Conservation (phyloP, 2,797 vertebrate genomes). For the Pangasius djambal region DNA sequence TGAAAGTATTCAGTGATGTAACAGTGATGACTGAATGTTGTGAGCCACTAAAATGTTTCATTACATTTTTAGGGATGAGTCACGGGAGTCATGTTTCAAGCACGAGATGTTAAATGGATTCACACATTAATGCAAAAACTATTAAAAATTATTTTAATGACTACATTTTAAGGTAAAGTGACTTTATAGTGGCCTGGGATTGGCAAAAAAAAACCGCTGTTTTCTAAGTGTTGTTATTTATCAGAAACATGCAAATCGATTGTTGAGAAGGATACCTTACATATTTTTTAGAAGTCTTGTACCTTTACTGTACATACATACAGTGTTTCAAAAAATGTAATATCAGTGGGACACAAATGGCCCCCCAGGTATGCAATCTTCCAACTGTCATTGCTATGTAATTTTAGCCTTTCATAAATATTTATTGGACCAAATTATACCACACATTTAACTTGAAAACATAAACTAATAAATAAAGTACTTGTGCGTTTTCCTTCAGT, state of each 20-base stretch:
- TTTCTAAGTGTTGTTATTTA: background rate
- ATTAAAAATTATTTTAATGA: background rate
- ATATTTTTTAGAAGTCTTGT: too few relatives aligned
- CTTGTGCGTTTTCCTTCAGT: background rate
- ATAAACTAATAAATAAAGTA: background rate
- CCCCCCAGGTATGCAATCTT: too few relatives aligned
- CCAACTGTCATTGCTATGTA: background rate
- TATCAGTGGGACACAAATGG: background rate
- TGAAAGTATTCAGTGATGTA: background rate
- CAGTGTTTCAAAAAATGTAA: too few relatives aligned
- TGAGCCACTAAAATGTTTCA: background rate
- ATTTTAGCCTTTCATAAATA: background rate
- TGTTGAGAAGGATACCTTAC: background rate
- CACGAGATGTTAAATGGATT: background rate
- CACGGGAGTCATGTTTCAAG: background rate
- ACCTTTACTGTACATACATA: too few relatives aligned
- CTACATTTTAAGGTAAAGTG: background rate
- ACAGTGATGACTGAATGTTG: background rate
- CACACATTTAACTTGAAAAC: background rate
- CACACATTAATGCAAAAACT: slow-evolving; percentile 4
- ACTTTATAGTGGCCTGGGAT: background rate
- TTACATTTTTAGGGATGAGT: background rate
- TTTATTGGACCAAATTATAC: background rate
- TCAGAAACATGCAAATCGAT: background rate
- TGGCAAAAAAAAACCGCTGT: background rate